A percentile compares a stretch with the other conserved stretches of the same genome.
Evolutionary conservation across 2,797 vertebrate species (phyloP).

Genomic region (Chromis chromis): DNA sequence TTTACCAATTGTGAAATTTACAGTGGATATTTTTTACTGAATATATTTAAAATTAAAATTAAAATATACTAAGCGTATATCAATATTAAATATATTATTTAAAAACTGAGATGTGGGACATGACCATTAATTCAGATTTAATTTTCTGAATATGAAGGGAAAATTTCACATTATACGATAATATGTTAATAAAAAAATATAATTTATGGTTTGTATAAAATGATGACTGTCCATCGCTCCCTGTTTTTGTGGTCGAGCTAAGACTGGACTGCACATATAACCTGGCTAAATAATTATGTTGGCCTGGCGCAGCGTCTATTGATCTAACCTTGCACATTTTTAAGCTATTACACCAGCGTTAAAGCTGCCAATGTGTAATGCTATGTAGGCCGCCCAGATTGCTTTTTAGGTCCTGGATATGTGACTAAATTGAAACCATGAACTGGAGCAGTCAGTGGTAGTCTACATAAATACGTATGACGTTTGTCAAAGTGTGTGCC

Average conservation of each 20-base stretch:
- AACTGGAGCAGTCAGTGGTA: slow-evolving; percentile 30
- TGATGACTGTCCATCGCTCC: neutral
- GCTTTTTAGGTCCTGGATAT: slow-evolving; percentile 1
- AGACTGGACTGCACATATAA: neutral
- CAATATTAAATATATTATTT: neutral
- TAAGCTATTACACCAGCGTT: neutral
- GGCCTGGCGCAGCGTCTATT: neutral
- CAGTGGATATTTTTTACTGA: neutral
- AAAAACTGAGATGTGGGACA: neutral
- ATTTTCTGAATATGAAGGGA: neutral
- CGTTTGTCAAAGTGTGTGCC: slow-evolving; percentile 35
- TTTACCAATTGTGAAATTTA: neutral
- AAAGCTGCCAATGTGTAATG: neutral
- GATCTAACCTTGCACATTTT: neutral
- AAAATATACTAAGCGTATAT: neutral
- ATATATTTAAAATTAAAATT: neutral
- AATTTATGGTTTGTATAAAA: neutral
- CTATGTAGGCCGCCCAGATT: neutral
- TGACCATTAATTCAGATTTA: neutral
- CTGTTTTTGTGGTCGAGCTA: neutral
- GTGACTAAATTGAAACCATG: slow-evolving; percentile 19
- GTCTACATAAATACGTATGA: slow-evolving; percentile 27
- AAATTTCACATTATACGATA: neutral
- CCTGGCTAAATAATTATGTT: neutral
- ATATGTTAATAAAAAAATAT: slow-evolving; percentile 4